These are phyloP conservation scores for Benitochromis conjunctus DNA, from an alignment of 2,113 vertebrate species.

Conservation along the genomic window DNA sequence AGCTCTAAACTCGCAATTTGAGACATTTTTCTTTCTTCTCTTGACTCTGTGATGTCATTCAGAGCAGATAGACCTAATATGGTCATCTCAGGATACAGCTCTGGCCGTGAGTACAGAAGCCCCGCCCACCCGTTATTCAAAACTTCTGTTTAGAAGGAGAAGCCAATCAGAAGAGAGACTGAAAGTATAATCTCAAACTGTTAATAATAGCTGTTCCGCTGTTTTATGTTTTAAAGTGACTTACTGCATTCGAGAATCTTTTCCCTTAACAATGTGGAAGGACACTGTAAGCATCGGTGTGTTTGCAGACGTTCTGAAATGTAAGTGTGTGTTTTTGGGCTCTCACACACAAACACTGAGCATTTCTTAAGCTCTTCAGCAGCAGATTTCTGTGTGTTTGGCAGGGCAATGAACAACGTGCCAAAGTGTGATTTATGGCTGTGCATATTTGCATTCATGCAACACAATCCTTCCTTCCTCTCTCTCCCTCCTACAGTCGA, in stretches of 20 bases:
- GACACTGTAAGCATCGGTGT: neutral
- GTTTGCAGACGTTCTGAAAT: neutral
- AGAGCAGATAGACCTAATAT: neutral
- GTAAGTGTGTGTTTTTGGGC: neutral
- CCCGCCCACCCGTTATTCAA: neutral
- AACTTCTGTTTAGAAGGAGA: neutral
- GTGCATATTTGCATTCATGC: constrained; percentile 52
- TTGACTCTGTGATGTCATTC: neutral
- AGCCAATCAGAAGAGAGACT: neutral
- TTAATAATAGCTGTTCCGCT: neutral
- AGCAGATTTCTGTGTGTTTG: constrained; percentile 35
- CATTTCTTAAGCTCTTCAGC: constrained; percentile 14
- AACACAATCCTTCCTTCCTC: constrained; percentile 53
- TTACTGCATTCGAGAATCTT: neutral
- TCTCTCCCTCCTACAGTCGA: constrained; percentile 71
- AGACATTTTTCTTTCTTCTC: neutral
- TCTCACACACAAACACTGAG: neutral
- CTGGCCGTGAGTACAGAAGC: neutral
- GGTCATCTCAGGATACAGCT: neutral
- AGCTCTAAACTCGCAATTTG: neutral
- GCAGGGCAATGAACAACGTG: constrained; percentile 19
- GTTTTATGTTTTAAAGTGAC: neutral
- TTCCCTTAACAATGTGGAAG: neutral
- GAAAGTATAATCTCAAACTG: neutral
- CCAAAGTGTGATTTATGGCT: constrained; percentile 52